phyloP scores from a whole-genome alignment of 2,797 vertebrate genomes.

The Capromys pilorides region DNA sequence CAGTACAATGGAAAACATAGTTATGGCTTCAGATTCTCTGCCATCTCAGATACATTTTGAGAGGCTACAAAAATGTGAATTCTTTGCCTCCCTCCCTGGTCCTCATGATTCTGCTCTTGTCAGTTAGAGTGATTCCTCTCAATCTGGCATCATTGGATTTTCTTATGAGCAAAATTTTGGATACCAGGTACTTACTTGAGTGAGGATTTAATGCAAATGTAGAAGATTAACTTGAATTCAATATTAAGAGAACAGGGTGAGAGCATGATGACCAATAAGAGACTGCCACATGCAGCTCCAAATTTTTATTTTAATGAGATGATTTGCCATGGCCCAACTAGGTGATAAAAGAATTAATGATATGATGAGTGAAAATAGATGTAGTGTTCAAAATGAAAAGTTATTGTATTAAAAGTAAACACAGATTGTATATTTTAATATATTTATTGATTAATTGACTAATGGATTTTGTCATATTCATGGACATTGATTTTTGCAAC shows the following conservation, averaged over 20 bases:
- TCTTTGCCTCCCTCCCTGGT: accelerated
- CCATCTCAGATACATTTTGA: background rate
- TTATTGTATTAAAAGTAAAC: background rate
- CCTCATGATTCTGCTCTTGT: background rate
- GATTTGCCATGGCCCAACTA: background rate
- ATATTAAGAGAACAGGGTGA: background rate
- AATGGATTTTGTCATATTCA: background rate
- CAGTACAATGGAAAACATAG: too few relatives aligned
- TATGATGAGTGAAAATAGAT: background rate
- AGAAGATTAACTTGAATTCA: background rate
- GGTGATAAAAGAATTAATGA: background rate
- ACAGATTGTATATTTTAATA: background rate
- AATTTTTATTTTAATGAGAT: background rate
- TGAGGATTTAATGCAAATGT: background rate
- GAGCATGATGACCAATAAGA: background rate
- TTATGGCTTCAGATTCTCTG: background rate
- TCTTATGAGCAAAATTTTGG: background rate
- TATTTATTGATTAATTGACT: background rate
- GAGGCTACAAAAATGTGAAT: background rate
- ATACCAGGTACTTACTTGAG: background rate
- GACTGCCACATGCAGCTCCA: accelerated
- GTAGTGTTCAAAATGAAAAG: background rate
- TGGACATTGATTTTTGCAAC: background rate
- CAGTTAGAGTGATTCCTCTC: background rate
- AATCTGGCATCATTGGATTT: background rate